These are phyloP conservation scores for Apodemia zela DNA, from an alignment of 2,888 invertebrate genomes.

Conservation along the genomic window DNA sequence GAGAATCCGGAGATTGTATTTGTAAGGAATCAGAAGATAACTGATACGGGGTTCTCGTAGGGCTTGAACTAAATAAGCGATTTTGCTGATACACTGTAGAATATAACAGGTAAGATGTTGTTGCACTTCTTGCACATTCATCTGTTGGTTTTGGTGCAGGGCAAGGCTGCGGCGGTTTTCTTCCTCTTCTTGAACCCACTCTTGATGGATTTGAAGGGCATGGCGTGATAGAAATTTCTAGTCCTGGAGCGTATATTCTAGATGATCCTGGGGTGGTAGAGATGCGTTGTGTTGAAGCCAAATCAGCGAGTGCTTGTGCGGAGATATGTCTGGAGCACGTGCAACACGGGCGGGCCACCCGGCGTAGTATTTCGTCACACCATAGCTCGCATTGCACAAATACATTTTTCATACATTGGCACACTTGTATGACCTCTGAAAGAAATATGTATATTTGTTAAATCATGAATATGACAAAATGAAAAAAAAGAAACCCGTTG, in stretches of 20 bases:
- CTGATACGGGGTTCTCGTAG: not conserved
- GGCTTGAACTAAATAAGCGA: slow-evolving; percentile 26
- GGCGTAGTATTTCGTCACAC: slow-evolving; percentile 64
- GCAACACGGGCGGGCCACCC: slow-evolving; percentile 55
- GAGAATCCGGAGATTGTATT: not conserved
- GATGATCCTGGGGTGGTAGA: slow-evolving; percentile 37
- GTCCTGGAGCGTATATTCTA: slow-evolving; percentile 41
- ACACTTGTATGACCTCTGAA: slow-evolving; percentile 57
- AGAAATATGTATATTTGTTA: not conserved
- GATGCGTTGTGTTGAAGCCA: slow-evolving; percentile 39
- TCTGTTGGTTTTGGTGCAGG: slow-evolving; percentile 40
- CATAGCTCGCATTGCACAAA: slow-evolving; percentile 69
- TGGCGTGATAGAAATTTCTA: slow-evolving; percentile 45
- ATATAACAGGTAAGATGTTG: slow-evolving; percentile 48
- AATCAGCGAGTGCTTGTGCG: slow-evolving; percentile 45
- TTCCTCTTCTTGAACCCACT: slow-evolving; percentile 23
- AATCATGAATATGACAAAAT: too few relatives aligned
- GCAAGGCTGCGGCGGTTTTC: slow-evolving; percentile 34
- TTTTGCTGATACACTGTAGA: slow-evolving; percentile 33
- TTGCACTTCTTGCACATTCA: slow-evolving; percentile 31
- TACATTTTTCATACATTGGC: slow-evolving; percentile 69
- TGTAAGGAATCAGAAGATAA: not conserved
- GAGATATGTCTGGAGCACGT: slow-evolving; percentile 59
- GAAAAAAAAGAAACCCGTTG: too few relatives aligned
- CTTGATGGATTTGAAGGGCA: slow-evolving; percentile 42